Conservation (phyloP, 2,113 vertebrate species). For the Poicephalus meyeri region DNA sequence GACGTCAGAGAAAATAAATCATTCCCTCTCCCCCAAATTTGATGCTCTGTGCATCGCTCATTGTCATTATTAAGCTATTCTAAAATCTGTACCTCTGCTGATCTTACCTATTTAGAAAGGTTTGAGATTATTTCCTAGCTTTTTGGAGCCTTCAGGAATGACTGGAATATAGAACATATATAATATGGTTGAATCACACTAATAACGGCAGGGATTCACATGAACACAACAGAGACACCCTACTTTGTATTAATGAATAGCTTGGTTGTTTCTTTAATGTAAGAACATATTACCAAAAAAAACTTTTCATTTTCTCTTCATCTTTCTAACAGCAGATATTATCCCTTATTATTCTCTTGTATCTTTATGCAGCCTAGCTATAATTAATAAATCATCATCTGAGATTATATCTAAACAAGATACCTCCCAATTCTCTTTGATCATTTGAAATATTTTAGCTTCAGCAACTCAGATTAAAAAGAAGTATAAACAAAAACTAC, state of each 20-base stretch:
- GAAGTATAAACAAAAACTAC: not conserved
- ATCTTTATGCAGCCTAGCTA: not conserved
- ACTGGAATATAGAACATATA: not conserved
- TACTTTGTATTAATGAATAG: not conserved
- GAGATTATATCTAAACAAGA: slow-evolving; percentile 1
- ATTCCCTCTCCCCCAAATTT: not conserved
- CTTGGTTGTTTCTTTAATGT: not conserved
- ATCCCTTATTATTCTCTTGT: not conserved
- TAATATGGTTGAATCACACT: not conserved
- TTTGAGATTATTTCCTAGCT: not conserved
- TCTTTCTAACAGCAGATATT: not conserved
- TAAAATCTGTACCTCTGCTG: not conserved
- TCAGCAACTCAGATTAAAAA: not conserved
- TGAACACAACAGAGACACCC: not conserved
- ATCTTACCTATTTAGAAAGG: not conserved
- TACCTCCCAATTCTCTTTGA: not conserved
- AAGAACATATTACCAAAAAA: not conserved
- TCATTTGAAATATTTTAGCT: not conserved
- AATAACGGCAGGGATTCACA: not conserved
- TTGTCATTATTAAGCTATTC: not conserved
- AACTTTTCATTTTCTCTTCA: not conserved
- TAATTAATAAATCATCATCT: not conserved
- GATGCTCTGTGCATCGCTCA: not conserved
- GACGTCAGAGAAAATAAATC: not conserved
- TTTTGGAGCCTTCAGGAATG: not conserved